A percentile compares a stretch with the other conserved stretches of the same genome.
Conservation (phyloP, 2,888 invertebrate genomes). For the Tricholauxania praeusta region DNA sequence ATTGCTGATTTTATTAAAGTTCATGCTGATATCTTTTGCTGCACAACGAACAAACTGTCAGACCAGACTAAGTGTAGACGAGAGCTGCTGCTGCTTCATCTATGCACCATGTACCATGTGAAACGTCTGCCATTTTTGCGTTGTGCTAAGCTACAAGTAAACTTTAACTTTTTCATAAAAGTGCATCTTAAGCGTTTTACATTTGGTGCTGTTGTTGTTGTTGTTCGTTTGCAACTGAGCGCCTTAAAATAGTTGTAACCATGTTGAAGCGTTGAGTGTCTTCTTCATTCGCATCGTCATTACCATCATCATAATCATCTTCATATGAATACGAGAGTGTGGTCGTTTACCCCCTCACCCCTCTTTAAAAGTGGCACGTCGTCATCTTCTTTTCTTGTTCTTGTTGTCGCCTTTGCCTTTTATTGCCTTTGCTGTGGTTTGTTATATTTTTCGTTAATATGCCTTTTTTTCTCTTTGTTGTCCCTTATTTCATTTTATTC, state of each 20-base stretch:
- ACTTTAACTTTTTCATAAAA: slow-evolving; percentile 16
- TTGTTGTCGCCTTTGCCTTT: slow-evolving; percentile 1
- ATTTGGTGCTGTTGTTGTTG: not conserved
- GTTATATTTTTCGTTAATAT: slow-evolving; percentile 5
- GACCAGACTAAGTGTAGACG: not conserved
- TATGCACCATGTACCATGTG: not conserved
- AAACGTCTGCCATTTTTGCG: slow-evolving; percentile 27
- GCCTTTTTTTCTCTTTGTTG: not conserved
- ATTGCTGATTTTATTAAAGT: slow-evolving; percentile 6
- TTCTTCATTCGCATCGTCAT: not conserved
- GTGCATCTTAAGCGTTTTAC: slow-evolving; percentile 3
- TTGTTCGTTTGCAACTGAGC: not conserved
- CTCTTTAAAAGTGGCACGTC: not conserved
- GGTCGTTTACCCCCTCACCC: not conserved
- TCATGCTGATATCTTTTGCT: slow-evolving; percentile 2
- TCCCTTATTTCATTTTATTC: not conserved
- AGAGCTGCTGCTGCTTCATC: not conserved
- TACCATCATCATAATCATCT: no score
- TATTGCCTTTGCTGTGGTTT: not conserved
- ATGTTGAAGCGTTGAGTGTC: slow-evolving; percentile 3
- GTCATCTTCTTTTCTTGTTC: not conserved
- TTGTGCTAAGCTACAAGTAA: slow-evolving; percentile 6
- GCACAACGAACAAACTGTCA: not conserved
- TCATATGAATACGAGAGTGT: no score
- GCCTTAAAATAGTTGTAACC: not conserved